These are phyloP conservation scores for Noctua fimbriata DNA, from an alignment of 2,888 invertebrate genomes.

Conservation along the genomic window DNA sequence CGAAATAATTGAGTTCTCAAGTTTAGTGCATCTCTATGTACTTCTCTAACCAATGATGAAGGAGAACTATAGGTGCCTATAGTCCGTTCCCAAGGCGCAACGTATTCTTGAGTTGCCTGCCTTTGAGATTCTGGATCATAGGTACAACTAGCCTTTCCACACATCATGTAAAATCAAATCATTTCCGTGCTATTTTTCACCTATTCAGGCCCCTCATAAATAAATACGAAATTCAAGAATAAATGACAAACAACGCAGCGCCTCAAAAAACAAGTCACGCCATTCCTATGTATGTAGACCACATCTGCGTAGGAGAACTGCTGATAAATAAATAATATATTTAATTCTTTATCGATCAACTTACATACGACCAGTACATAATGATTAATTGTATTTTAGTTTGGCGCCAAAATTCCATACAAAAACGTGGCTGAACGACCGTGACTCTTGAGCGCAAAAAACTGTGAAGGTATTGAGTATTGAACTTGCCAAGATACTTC, in stretches of 20 bases:
- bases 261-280: constrained; percentile 73
- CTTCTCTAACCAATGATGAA: background rate
- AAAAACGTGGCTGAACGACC: constrained; percentile 88
- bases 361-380: constrained; percentile 55
- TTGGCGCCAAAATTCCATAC: constrained; percentile 89
- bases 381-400: constrained; percentile 78
- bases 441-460: constrained; percentile 83
- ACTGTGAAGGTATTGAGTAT: constrained; percentile 66
- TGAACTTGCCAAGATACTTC: constrained; percentile 65
- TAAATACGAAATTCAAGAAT: constrained; percentile 77
- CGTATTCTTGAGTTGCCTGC: background rate
- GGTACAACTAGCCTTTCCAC: constrained; percentile 18
- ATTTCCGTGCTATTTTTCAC: constrained; percentile 74
- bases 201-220: constrained; percentile 81
- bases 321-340: constrained; percentile 55
- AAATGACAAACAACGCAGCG: constrained; percentile 67
- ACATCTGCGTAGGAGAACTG: constrained; percentile 59
- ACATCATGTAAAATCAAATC: constrained; percentile 43
- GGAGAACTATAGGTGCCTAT: background rate
- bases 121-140: background rate
- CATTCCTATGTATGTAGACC: constrained; percentile 58
- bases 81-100: background rate
- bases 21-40: background rate
- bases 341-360: constrained; percentile 51
- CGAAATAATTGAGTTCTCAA: background rate